Conservation (phyloP, 23 tunicate genomes). For the Ciona savignyi region DNA sequence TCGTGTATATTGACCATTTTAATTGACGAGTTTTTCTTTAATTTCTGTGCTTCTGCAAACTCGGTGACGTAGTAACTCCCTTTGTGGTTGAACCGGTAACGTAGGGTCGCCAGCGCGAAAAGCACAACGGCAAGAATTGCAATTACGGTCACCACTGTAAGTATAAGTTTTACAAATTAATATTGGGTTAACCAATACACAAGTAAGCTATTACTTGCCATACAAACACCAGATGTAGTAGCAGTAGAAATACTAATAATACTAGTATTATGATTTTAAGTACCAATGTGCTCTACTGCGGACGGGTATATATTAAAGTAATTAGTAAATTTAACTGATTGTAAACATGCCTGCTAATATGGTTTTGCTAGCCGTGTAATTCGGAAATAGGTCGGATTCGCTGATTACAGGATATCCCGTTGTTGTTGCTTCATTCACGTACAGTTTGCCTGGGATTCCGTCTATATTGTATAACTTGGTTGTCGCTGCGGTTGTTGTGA, state of each 20-base stretch:
- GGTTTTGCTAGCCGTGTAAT: neutral
- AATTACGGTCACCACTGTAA: conserved; percentile 37
- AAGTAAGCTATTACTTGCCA: too few species aligned
- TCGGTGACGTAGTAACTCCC: conserved; percentile 43
- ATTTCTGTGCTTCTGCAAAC: neutral
- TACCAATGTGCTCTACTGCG: too few species aligned
- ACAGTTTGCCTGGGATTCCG: neutral
- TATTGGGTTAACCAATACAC: too few species aligned
- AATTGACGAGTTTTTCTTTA: neutral
- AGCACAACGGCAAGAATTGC: conserved; percentile 38
- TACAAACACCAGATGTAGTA: neutral
- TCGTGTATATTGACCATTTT: conserved; percentile 2
- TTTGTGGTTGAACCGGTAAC: conserved; percentile 43
- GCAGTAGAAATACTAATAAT: too few species aligned
- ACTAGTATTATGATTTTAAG: too few species aligned
- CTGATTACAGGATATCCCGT: neutral
- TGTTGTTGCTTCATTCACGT: neutral
- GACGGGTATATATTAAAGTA: too few species aligned
- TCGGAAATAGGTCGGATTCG: neutral
- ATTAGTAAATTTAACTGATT: too few species aligned
- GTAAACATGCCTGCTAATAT: conserved; percentile 3
- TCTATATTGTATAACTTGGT: neutral
- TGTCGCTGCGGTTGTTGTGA: neutral
- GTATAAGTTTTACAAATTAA: too few species aligned
- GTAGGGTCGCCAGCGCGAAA: conserved; percentile 29